A percentile compares a stretch with the other conserved stretches of the same genome.
These are phyloP conservation scores for Donacobius atricapilla DNA, from an alignment of 2,113 vertebrate species.

Conservation along the genomic window DNA sequence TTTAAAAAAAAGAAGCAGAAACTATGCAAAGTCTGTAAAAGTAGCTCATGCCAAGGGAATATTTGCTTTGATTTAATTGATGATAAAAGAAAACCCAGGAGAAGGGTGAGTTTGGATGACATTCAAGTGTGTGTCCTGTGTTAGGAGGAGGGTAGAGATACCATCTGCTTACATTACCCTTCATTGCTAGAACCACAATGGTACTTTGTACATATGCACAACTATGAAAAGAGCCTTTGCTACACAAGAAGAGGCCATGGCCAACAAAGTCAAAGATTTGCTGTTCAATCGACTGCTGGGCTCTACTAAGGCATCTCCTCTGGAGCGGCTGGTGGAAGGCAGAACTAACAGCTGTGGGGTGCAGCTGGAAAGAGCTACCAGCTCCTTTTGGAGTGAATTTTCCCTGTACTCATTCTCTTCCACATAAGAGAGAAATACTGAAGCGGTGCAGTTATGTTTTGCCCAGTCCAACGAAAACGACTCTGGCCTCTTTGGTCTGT, in stretches of 20 bases:
- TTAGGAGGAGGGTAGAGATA: constrained; percentile 58
- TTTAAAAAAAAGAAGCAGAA: constrained; percentile 15
- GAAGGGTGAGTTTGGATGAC: constrained; percentile 61
- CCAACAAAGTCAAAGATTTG: constrained; percentile 8
- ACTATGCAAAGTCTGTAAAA: not conserved
- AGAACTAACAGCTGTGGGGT: not conserved
- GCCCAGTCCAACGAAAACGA: not conserved
- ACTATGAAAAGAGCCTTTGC: not conserved
- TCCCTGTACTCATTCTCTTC: not conserved
- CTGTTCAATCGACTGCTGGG: not conserved
- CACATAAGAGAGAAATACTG: not conserved
- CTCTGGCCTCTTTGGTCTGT: not conserved
- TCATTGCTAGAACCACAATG: constrained; percentile 14
- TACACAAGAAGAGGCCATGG: not conserved
- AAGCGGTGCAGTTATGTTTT: not conserved
- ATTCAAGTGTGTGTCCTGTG: constrained; percentile 58
- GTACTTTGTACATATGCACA: not conserved
- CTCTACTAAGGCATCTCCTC: not conserved
- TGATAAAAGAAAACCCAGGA: constrained; percentile 57
- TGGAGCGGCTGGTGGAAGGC: not conserved
- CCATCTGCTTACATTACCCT: constrained; percentile 57
- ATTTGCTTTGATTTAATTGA: constrained; percentile 58
- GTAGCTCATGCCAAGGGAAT: not conserved
- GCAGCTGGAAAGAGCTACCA: not conserved
- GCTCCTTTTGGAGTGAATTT: not conserved